Evolutionary conservation across 2,113 vertebrate genomes (phyloP).

Genomic region (Pogona vitticeps): DNA sequence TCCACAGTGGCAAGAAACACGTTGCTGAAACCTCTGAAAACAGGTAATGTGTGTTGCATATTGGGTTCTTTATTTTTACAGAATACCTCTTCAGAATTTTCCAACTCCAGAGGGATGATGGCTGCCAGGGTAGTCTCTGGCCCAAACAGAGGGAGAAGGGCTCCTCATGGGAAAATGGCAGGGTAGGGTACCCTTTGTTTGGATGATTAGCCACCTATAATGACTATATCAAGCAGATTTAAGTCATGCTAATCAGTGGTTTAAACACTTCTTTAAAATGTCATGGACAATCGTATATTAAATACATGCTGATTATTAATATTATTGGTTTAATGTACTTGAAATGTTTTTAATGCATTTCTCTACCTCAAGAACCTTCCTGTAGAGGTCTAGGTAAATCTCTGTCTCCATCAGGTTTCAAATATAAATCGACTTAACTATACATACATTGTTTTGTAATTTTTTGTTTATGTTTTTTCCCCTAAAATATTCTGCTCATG

Average conservation of each 20-base stretch:
- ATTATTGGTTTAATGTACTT: not conserved
- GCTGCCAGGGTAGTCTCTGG: too few species aligned
- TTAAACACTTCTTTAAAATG: not conserved
- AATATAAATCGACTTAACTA: not conserved
- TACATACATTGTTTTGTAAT: not conserved
- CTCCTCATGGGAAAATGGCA: too few species aligned
- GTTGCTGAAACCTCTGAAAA: constrained; percentile 67
- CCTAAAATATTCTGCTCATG: not conserved
- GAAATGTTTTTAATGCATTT: not conserved
- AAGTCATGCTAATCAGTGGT: not conserved
- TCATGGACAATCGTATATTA: not conserved
- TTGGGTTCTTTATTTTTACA: constrained; percentile 29
- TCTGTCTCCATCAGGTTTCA: not conserved
- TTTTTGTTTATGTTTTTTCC: not conserved
- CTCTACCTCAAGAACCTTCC: not conserved
- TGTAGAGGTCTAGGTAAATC: not conserved
- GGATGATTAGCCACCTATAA: not conserved
- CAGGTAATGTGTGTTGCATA: constrained; percentile 68
- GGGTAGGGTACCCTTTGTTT: too few species aligned
- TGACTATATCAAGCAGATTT: not conserved
- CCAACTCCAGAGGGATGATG: not conserved
- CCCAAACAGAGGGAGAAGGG: too few species aligned
- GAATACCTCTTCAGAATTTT: constrained; percentile 3
- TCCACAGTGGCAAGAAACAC: constrained; percentile 75
- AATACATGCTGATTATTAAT: not conserved